phyloP scores from a whole-genome alignment of 1,140 invertebrate genomes.

The Matsumurasca onukii region DNA sequence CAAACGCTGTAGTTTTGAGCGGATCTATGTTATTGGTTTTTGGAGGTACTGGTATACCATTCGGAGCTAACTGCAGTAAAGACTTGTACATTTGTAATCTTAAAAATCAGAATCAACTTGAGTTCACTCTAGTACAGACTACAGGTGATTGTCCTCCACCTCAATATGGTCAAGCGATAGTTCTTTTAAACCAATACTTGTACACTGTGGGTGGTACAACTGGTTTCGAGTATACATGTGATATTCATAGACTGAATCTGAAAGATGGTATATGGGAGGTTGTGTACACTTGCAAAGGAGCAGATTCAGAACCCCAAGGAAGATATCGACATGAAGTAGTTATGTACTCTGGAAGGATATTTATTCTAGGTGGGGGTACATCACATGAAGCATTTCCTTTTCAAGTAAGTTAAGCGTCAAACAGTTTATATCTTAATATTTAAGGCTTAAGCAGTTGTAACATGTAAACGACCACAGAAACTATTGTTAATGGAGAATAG shows the following conservation, averaged over 20 bases:
- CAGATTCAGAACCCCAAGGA: constrained; percentile 58
- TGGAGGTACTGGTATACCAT: constrained; percentile 87
- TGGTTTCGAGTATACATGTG: constrained; percentile 77
- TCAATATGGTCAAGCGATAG: constrained; percentile 79
- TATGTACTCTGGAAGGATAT: constrained; percentile 70
- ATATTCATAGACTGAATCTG: constrained; percentile 76
- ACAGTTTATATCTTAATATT: too few relatives aligned
- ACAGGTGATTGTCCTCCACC: constrained; percentile 56
- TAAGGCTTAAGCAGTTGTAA: too few relatives aligned
- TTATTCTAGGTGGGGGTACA: constrained; percentile 81
- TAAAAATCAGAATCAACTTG: constrained; percentile 51
- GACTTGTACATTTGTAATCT: constrained; percentile 68
- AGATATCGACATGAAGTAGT: constrained; percentile 83
- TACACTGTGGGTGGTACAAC: constrained; percentile 83
- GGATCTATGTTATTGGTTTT: constrained; percentile 74
- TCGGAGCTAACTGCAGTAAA: constrained; percentile 80
- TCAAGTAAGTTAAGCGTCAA: too few relatives aligned
- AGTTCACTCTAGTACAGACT: constrained; percentile 37
- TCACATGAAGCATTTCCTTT: constrained; percentile 67
- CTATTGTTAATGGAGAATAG: too few relatives aligned
- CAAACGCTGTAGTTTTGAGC: constrained; percentile 73
- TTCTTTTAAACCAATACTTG: constrained; percentile 66
- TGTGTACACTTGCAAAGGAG: constrained; percentile 65
- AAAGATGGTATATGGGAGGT: constrained; percentile 67
- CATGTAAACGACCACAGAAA: too few relatives aligned